Conservation (phyloP, 2,113 vertebrate species). For the Thamnaconus septentrionalis region DNA sequence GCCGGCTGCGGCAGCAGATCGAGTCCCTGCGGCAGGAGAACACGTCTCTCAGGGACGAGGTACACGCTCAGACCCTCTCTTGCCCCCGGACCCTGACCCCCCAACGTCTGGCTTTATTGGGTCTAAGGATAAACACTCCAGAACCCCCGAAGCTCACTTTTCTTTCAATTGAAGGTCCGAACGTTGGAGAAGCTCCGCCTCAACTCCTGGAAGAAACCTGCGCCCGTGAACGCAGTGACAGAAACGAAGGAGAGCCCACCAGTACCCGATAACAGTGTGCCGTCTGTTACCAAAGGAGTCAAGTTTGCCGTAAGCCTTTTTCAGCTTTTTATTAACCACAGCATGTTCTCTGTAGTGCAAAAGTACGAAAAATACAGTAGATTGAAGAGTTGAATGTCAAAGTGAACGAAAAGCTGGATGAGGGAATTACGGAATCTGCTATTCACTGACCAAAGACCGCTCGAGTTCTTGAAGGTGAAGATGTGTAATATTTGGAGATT, state of each 20-base stretch:
- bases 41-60: slow-evolving; percentile 82
- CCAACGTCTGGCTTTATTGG: no score
- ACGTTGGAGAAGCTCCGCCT: slow-evolving; percentile 88
- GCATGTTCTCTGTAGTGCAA: neutral
- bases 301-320: slow-evolving; percentile 67
- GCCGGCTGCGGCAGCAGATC: slow-evolving; percentile 86
- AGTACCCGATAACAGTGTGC: slow-evolving; percentile 46
- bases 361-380: no score
- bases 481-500: no score
- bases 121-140: neutral
- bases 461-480: no score
- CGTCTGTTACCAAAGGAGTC: slow-evolving; percentile 48
- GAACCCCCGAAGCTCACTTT: neutral
- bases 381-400: no score
- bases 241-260: slow-evolving; percentile 31
- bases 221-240: slow-evolving; percentile 50
- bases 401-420: no score
- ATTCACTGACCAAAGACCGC: no score
- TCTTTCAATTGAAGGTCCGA: slow-evolving; percentile 61
- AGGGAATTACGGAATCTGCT: no score
- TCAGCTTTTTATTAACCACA: neutral
- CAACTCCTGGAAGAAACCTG: slow-evolving; percentile 83
- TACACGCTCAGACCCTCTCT: slow-evolving; percentile 1
- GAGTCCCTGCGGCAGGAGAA: slow-evolving; percentile 85
- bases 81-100: no score